phyloP scores from a whole-genome alignment of 2,797 vertebrate genomes.

The Lophius americanus region DNA sequence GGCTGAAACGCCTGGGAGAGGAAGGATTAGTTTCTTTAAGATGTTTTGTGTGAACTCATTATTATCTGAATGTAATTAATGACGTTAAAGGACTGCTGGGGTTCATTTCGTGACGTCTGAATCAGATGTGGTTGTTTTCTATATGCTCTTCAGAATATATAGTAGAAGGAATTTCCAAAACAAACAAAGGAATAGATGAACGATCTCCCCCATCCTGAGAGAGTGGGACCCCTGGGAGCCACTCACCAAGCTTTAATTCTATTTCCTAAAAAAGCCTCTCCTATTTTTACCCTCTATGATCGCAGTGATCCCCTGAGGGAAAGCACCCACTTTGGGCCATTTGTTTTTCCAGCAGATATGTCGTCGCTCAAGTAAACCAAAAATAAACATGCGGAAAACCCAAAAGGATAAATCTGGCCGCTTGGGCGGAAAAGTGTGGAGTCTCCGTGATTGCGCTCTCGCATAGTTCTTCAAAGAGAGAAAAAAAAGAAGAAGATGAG shows the following conservation, averaged over 20 bases:
- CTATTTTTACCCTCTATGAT: slow-evolving; percentile 75
- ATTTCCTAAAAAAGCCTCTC: slow-evolving; percentile 70
- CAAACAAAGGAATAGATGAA: slow-evolving; percentile 57
- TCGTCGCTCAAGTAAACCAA: slow-evolving; percentile 78
- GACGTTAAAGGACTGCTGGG: slow-evolving; percentile 16
- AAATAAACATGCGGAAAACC: slow-evolving; percentile 82
- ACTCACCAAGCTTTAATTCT: slow-evolving; percentile 66
- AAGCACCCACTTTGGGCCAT: slow-evolving; percentile 75
- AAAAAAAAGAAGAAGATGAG: slow-evolving; percentile 42
- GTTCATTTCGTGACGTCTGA: slow-evolving; percentile 44
- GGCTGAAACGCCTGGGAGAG: slow-evolving; percentile 5
- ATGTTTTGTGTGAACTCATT: slow-evolving; percentile 39
- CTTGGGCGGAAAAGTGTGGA: slow-evolving; percentile 76
- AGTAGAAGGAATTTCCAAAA: slow-evolving; percentile 24
- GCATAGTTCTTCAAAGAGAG: slow-evolving; percentile 53
- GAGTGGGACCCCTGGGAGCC: slow-evolving; percentile 61
- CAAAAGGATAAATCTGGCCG: slow-evolving; percentile 79
- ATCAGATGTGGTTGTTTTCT: slow-evolving; percentile 60
- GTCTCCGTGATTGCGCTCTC: slow-evolving; percentile 75
- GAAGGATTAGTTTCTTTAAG: slow-evolving; percentile 20
- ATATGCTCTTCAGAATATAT: slow-evolving; percentile 10
- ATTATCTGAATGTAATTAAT: slow-evolving; percentile 45
- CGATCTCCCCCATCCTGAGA: slow-evolving; percentile 42
- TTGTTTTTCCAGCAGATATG: slow-evolving; percentile 81
- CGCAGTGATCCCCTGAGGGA: slow-evolving; percentile 76